Evolutionary conservation across 2,888 invertebrate species (phyloP).

Genomic region (Elaeidobius kamerunicus): DNA sequence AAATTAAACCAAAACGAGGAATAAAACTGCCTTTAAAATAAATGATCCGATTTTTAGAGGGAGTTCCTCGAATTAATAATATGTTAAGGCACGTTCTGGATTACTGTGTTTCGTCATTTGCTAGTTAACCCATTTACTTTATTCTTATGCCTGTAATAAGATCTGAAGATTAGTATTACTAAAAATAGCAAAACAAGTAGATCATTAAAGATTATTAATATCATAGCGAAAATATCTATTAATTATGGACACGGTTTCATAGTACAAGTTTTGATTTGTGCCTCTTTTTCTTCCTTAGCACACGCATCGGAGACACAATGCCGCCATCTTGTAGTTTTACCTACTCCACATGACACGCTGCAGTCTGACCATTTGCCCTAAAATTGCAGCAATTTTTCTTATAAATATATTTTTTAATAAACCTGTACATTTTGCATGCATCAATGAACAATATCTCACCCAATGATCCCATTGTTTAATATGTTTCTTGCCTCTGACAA

Average conservation of each 20-base stretch:
- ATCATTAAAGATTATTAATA: not conserved
- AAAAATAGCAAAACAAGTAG: too few species aligned
- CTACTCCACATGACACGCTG: conserved; percentile 51
- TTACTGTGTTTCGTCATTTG: too few species aligned
- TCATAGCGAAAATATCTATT: not conserved
- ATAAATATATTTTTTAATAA: not conserved
- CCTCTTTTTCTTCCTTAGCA: conserved; percentile 52
- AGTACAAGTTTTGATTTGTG: conserved; percentile 53
- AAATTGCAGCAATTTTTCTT: not conserved
- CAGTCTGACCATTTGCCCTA: conserved; percentile 51
- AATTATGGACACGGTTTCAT: conserved; percentile 44
- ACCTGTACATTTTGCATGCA: too few species aligned
- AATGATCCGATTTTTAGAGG: too few species aligned
- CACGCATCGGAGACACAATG: conserved; percentile 52
- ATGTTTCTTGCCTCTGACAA: conserved; percentile 25
- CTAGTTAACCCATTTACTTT: too few species aligned
- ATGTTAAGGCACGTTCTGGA: too few species aligned
- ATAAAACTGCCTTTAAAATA: too few species aligned
- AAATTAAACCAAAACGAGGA: too few species aligned
- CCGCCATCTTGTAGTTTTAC: conserved; percentile 51
- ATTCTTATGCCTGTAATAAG: too few species aligned
- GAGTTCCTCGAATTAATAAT: too few species aligned
- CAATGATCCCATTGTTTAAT: conserved; percentile 32
- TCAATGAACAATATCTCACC: too few species aligned
- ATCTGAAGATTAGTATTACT: too few species aligned